Conservation (phyloP, 2,888 invertebrate genomes). For the Eupelmus urozonus region DNA sequence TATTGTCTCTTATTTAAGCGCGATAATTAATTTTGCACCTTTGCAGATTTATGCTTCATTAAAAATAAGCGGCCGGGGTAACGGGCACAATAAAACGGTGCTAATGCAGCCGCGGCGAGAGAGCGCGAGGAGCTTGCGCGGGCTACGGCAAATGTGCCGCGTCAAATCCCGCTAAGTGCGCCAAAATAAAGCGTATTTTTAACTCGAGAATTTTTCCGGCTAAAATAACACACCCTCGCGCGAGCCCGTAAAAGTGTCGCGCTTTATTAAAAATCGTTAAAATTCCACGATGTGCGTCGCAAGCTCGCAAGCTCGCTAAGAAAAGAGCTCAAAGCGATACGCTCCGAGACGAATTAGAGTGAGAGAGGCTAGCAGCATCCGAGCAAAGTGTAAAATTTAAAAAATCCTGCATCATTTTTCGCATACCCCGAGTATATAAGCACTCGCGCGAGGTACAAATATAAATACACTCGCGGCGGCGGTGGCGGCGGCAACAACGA, state of each 20-base stretch:
- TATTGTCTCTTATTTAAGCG: not conserved
- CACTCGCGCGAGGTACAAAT: slow-evolving; percentile 41
- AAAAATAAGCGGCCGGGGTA: too few species aligned
- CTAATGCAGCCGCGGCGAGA: slow-evolving; percentile 55
- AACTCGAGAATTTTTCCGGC: slow-evolving; percentile 38
- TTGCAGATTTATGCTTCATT: too few species aligned
- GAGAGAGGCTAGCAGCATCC: not conserved
- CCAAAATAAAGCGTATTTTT: slow-evolving; percentile 52
- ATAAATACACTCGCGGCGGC: slow-evolving; percentile 36
- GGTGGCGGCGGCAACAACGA: slow-evolving; percentile 44
- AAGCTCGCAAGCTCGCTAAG: too few species aligned
- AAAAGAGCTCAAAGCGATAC: not conserved
- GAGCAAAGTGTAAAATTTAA: slow-evolving; percentile 38
- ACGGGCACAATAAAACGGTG: slow-evolving; percentile 45
- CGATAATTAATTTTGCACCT: too few species aligned
- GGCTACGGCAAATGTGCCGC: slow-evolving; percentile 13
- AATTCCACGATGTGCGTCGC: too few species aligned
- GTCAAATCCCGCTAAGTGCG: slow-evolving; percentile 42
- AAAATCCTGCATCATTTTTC: slow-evolving; percentile 48
- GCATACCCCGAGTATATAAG: slow-evolving; percentile 58
- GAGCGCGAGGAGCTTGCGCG: too few species aligned
- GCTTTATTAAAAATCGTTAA: slow-evolving; percentile 54
- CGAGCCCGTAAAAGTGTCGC: slow-evolving; percentile 26
- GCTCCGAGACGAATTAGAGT: slow-evolving; percentile 23
- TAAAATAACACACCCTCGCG: slow-evolving; percentile 17